Conservation (phyloP, 1,140 invertebrate species). For the Monochamus saltuarius region DNA sequence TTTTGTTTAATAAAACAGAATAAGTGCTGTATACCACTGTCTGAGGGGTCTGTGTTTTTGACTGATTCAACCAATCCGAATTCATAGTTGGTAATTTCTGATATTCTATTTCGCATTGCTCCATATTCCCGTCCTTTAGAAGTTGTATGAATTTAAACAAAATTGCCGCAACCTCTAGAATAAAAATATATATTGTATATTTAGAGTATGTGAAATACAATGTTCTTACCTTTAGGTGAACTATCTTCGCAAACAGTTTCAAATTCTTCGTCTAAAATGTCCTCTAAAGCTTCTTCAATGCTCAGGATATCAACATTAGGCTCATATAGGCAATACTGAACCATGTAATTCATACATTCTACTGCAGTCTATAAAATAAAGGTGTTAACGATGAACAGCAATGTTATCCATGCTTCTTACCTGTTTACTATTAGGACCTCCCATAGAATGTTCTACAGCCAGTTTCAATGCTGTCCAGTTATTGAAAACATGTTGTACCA, state of each 20-base stretch:
- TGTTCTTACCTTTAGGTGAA: constrained; percentile 55
- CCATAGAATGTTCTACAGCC: constrained; percentile 67
- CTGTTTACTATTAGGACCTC: constrained; percentile 63
- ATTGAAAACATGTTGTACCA: constrained; percentile 63
- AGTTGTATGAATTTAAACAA: constrained; percentile 53
- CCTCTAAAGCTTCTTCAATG: constrained; percentile 61
- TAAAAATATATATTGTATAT: constrained; percentile 17
- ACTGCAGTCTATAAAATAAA: constrained; percentile 56
- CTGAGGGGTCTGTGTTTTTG: constrained; percentile 31
- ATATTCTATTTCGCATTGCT: constrained; percentile 39
- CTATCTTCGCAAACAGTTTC: constrained; percentile 65
- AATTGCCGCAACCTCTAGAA: constrained; percentile 53
- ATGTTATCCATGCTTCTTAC: constrained; percentile 38
- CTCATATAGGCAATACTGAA: constrained; percentile 61
- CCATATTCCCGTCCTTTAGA: constrained; percentile 49
- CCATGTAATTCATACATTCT: constrained; percentile 60
- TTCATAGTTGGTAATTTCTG: constrained; percentile 31
- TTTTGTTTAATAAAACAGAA: constrained; percentile 2
- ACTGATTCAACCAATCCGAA: constrained; percentile 29
- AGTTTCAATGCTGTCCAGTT: constrained; percentile 65
- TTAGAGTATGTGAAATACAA: background rate
- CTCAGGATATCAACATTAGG: constrained; percentile 57
- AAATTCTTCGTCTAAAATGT: constrained; percentile 67
- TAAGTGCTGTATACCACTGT: constrained; percentile 7
- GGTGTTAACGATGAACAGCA: background rate